These are phyloP conservation scores for Zaprionus davidi DNA, from an alignment of 1,140 invertebrate species.

Conservation along the genomic window DNA sequence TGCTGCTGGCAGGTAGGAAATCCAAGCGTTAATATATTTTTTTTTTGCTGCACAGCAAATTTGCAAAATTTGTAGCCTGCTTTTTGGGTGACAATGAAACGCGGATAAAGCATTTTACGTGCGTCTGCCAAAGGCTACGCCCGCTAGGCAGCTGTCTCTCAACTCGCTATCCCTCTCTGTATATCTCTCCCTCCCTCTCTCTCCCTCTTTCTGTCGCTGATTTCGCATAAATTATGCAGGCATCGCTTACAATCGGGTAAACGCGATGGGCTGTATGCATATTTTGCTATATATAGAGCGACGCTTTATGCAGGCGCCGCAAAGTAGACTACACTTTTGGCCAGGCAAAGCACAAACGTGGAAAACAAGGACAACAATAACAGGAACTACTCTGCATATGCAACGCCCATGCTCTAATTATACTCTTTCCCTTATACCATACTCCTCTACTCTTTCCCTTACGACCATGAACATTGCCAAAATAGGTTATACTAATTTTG, in stretches of 20 bases:
- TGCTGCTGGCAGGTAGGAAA: conserved; percentile 54
- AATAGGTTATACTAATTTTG: background rate
- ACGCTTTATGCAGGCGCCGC: conserved; percentile 44
- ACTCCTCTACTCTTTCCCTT: background rate
- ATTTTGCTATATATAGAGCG: background rate
- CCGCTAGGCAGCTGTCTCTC: conserved; percentile 41
- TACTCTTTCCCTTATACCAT: background rate
- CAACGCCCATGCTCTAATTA: conserved; percentile 19
- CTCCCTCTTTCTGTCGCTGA: conserved; percentile 58
- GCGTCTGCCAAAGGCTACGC: conserved; percentile 55
- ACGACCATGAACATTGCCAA: background rate
- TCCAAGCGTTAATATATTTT: conserved; percentile 63
- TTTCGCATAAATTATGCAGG: conserved; percentile 81
- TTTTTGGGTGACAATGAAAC: conserved; percentile 75
- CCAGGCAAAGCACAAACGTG: conserved; percentile 71
- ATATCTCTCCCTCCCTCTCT: background rate
- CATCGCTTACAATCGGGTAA: conserved; percentile 37
- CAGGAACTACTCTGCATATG: background rate
- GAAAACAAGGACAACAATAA: conserved; percentile 35
- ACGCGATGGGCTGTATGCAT: conserved; percentile 33
- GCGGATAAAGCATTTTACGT: conserved; percentile 81
- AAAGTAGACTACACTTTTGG: conserved; percentile 42
- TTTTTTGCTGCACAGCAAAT: conserved; percentile 50
- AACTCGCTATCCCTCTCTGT: background rate
- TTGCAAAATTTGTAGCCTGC: conserved; percentile 69